Evolutionary conservation across 2,797 vertebrate genomes (phyloP).

Genomic region (Microctenopoma steveboyesi): DNA sequence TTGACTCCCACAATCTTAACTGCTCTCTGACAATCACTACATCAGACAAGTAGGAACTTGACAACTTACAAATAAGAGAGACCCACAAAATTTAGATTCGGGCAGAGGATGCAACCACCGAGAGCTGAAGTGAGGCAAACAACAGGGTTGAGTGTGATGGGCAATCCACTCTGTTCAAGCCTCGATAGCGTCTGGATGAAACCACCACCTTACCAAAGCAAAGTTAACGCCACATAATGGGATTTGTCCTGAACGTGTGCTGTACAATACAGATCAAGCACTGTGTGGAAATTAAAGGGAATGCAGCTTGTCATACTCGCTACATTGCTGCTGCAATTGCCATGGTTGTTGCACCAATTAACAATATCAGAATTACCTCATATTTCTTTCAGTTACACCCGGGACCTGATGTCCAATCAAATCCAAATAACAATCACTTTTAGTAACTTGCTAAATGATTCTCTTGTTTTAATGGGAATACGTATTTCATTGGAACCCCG

Average conservation of each 20-base stretch:
- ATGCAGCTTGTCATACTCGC: constrained; percentile 12
- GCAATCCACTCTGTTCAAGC: not conserved
- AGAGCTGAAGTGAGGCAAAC: not conserved
- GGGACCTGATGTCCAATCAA: constrained; percentile 39
- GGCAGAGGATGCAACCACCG: not conserved
- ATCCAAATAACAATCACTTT: constrained; percentile 29
- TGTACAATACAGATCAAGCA: not conserved
- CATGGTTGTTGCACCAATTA: not conserved
- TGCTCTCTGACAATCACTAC: not conserved
- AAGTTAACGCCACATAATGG: not conserved
- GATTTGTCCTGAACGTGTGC: not conserved
- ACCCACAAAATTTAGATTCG: not conserved
- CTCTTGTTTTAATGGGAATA: constrained; percentile 26
- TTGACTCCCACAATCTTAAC: not conserved
- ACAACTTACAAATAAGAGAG: not conserved
- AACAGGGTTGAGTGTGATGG: not conserved
- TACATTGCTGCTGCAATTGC: not conserved
- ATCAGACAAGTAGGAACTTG: not conserved
- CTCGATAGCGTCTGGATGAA: not conserved
- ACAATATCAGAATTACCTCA: constrained; percentile 11
- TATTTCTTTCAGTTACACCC: not conserved
- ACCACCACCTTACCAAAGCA: not conserved
- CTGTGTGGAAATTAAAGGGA: not conserved
- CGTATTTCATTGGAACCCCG: constrained; percentile 36
- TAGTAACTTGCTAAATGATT: constrained; percentile 12